These are phyloP conservation scores for Oscheius sp. DNA, from an alignment of 2,888 invertebrate genomes.

Conservation along the genomic window DNA sequence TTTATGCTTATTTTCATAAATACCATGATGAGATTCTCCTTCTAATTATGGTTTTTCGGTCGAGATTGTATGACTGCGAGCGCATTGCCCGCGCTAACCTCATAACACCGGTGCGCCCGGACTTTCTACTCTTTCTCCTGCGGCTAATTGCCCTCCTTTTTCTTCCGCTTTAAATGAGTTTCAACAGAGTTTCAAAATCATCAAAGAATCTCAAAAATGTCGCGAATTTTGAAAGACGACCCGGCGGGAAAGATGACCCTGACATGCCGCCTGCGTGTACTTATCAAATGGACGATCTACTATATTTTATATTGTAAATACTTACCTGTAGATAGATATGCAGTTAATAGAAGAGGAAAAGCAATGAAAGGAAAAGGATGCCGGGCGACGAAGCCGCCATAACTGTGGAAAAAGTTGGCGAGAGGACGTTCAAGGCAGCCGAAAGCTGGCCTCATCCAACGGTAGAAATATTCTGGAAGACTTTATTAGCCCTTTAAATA, in stretches of 20 bases:
- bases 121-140: background rate
- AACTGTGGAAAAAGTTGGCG: conserved; percentile 59
- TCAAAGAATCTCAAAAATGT: conserved; percentile 6
- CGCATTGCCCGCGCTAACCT: background rate
- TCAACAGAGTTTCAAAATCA: no score
- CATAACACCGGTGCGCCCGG: background rate
- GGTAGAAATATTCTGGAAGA: background rate
- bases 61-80: no score
- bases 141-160: no score
- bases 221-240: conserved; percentile 1
- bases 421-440: conserved; percentile 63
- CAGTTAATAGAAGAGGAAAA: conserved; percentile 52
- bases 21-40: no score
- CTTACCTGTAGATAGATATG: conserved; percentile 51
- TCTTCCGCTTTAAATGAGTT: background rate
- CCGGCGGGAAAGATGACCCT: conserved; percentile 9
- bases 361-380: conserved; percentile 61
- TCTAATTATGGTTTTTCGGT: no score
- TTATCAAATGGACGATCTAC: conserved; percentile 14
- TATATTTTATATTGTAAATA: background rate
- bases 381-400: conserved; percentile 57
- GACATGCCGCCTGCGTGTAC: conserved; percentile 21
- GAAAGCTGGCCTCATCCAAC: conserved; percentile 41
- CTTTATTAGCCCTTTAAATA: background rate
- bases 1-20: no score